Evolutionary conservation across 2,888 invertebrate genomes (phyloP), one percentile per base, ranked within the genome.

Genomic region (Ptilodon capucinus): DNA sequence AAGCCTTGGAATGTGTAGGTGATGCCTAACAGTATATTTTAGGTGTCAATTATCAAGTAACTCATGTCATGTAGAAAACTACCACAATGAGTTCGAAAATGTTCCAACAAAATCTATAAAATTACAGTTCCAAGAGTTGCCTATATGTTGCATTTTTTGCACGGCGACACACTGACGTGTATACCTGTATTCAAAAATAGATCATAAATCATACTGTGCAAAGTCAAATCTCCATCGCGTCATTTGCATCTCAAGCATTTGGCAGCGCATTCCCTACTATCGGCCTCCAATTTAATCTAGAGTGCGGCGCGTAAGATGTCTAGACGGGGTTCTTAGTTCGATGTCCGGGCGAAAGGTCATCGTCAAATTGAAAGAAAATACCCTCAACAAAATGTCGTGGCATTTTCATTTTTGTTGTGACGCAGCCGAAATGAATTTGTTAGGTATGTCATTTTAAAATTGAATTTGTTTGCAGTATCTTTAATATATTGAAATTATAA

Each of bases 301-400:
- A 49, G 51, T 54, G 44, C 21, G 67, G 61, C 68, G 69, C 60
- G 69, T 74, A 60, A 71, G 69, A 69, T 71, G 90, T 89, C 90
- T 90, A 90, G 90, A 90, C 89, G 67, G 44, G 57, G 69, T 66
- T 60, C 72, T 67, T 68, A 61, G 80, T 80, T 80, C 79, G 79
- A 67, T 74, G 78, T 80, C 85, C 86, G 83, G 86, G 65, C 86
- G 65, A 88, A 87, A 89, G 89, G 90, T 87, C 88, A 75, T 56
- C 51, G 63, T 65, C 50, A 73, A 82, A 85, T 85, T 79, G 84
- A 85, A 84, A 86, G 74, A 76, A 81, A 84, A 85, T 78, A 78
- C 65, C 71, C 70, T 63, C 63, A 68, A 69, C 60, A 56, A 72
- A 66, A 63, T 64, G 63, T 61, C 57, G 55, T 43, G 60, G 46